Evolutionary conservation across 2,797 vertebrate species (phyloP).

Genomic region (Linurgus olivaceus): DNA sequence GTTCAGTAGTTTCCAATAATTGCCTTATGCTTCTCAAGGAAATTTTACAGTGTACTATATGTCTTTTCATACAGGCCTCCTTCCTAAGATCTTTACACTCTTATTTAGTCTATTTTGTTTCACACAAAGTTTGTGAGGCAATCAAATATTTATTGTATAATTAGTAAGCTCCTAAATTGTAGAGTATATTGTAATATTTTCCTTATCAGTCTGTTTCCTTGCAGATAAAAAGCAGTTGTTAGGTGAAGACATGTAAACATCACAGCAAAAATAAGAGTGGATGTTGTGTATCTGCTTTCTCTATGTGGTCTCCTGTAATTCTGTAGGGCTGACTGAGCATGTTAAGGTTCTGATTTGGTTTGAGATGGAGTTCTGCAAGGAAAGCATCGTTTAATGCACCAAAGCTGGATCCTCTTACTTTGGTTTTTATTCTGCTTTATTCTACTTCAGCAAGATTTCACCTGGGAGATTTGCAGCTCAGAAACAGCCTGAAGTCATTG

Average conservation of each 20-base stretch:
- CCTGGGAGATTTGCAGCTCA: conserved; percentile 32
- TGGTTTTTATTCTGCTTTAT: conserved; percentile 31
- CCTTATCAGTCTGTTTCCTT: not conserved
- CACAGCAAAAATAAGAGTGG: not conserved
- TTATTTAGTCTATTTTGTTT: not conserved
- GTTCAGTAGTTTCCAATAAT: conserved; percentile 4
- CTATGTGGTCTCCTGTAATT: not conserved
- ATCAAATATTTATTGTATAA: not conserved
- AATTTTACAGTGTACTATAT: conserved; percentile 1
- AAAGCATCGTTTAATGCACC: conserved; percentile 28
- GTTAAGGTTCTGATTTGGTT: not conserved
- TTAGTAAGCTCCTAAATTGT: not conserved
- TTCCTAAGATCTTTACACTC: not conserved
- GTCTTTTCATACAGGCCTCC: not conserved
- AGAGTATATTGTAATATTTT: not conserved
- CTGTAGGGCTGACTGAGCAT: not conserved
- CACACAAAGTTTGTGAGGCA: not conserved
- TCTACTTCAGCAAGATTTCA: conserved; percentile 58
- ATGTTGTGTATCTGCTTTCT: not conserved
- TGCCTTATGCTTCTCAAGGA: not conserved
- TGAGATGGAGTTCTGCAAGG: conserved; percentile 43
- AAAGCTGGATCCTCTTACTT: conserved; percentile 2
- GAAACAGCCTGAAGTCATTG: conserved; percentile 63
- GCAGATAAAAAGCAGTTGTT: not conserved
- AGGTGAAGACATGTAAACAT: not conserved